phyloP scores from a whole-genome alignment of 2,888 invertebrate species.

The Chrysolina haemoptera region DNA sequence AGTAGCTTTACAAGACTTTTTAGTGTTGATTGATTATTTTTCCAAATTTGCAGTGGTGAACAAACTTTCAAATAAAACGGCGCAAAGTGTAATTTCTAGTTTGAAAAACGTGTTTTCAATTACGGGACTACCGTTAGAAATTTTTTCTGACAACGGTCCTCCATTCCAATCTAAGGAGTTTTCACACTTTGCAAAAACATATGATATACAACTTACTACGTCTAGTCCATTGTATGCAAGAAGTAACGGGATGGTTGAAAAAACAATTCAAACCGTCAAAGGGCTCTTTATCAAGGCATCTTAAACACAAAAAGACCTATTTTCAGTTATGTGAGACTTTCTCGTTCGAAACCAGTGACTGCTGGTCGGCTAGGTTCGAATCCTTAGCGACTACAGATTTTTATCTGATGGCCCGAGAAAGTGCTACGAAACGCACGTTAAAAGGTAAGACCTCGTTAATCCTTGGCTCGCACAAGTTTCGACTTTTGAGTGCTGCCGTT shows the following conservation, averaged over 20 bases:
- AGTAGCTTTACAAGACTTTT: slow-evolving; percentile 42
- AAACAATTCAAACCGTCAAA: slow-evolving; percentile 53
- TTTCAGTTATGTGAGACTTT: slow-evolving; percentile 49
- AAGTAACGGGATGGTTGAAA: slow-evolving; percentile 50
- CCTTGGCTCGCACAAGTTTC: no score
- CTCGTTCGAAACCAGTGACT: no score
- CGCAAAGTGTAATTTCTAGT: slow-evolving; percentile 19
- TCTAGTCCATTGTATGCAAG: slow-evolving; percentile 49
- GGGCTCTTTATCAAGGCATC: slow-evolving; percentile 46
- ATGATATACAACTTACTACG: slow-evolving; percentile 43
- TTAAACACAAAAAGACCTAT: slow-evolving; percentile 49
- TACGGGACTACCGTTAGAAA: slow-evolving; percentile 39
- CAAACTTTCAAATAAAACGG: slow-evolving; percentile 38
- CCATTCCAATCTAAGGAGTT: no score
- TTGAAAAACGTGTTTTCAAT: slow-evolving; percentile 42
- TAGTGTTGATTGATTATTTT: slow-evolving; percentile 54
- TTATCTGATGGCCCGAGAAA: no score
- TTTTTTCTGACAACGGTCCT: slow-evolving; percentile 34
- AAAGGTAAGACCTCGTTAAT: no score
- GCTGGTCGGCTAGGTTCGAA: no score
- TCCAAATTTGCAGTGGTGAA: slow-evolving; percentile 54
- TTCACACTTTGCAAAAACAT: slow-evolving; percentile 7
- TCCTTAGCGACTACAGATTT: no score
- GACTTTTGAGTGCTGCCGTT: no score
- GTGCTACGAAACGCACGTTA: no score